Percentiles rank a stretch among this genome's conserved stretches.
These are phyloP conservation scores for Synchiropus splendidus DNA, from an alignment of 2,113 vertebrate genomes.

Conservation along the genomic window DNA sequence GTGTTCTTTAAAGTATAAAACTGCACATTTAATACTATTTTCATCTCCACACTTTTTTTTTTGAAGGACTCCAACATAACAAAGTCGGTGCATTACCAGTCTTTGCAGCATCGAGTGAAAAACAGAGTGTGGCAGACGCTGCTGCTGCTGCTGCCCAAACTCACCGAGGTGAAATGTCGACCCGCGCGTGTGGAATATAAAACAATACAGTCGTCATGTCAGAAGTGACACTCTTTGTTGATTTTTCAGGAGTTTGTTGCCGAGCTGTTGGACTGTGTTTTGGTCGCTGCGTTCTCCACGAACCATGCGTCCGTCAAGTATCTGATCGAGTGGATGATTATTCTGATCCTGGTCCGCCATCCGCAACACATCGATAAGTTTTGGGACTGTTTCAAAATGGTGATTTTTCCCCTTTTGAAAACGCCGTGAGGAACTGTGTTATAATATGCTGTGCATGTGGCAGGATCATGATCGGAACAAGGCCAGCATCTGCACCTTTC, in stretches of 20 bases:
- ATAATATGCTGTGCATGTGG: constrained; percentile 1
- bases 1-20: too few species aligned
- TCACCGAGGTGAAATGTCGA: constrained; percentile 67
- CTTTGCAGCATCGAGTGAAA: constrained; percentile 86
- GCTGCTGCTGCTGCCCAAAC: constrained; percentile 78
- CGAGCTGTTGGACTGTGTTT: constrained; percentile 66
- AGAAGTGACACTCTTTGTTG: constrained; percentile 3
- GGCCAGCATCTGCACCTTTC: constrained; percentile 84
- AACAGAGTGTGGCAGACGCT: constrained; percentile 87
- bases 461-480: constrained; percentile 87
- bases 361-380: constrained; percentile 77
- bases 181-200: background rate
- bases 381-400: constrained; percentile 80
- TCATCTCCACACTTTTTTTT: background rate
- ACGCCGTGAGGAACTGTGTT: too few species aligned
- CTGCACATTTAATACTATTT: background rate
- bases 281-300: constrained; percentile 77
- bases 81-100: constrained; percentile 79
- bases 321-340: constrained; percentile 84
- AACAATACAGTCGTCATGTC: background rate
- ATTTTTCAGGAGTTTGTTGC: constrained; percentile 73
- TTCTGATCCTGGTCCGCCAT: constrained; percentile 74
- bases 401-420: constrained; percentile 59
- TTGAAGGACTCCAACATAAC: constrained; percentile 74
- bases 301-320: constrained; percentile 96